Conservation (phyloP, 2,888 invertebrate species). For the Mylabris sibirica region DNA sequence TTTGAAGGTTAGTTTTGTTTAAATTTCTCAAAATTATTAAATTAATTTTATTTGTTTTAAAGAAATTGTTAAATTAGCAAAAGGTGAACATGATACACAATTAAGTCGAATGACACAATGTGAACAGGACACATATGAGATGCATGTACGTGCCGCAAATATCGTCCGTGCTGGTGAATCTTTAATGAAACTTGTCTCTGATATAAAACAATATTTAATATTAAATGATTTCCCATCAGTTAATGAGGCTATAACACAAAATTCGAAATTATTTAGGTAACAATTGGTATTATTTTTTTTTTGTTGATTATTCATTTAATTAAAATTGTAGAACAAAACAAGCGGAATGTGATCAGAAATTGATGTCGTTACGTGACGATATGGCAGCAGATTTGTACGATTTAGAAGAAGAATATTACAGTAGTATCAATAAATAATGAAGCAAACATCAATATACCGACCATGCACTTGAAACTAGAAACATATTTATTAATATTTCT, state of each 20-base stretch:
- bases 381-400: conserved; percentile 94
- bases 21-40: not conserved
- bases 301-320: conserved; percentile 14
- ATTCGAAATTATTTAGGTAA: conserved; percentile 79
- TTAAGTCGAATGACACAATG: conserved; percentile 89
- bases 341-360: conserved; percentile 90
- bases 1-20: conserved; percentile 79
- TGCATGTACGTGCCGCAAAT: conserved; percentile 96
- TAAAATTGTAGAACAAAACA: conserved; percentile 82
- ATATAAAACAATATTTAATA: conserved; percentile 97
- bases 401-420: conserved; percentile 92
- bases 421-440: conserved; percentile 77
- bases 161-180: conserved; percentile 97
- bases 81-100: conserved; percentile 91
- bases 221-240: conserved; percentile 98
- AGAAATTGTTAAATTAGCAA: conserved; percentile 90
- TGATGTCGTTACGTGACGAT: conserved; percentile 91
- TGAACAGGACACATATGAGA: conserved; percentile 95
- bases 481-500: too few species aligned
- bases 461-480: not conserved
- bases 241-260: conserved; percentile 95
- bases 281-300: not conserved
- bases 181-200: conserved; percentile 94
- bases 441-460: not conserved
- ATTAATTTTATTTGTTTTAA: conserved; percentile 46